Evolutionary conservation across 2,888 invertebrate species (phyloP).

Genomic region (Argyresthia goedartella): DNA sequence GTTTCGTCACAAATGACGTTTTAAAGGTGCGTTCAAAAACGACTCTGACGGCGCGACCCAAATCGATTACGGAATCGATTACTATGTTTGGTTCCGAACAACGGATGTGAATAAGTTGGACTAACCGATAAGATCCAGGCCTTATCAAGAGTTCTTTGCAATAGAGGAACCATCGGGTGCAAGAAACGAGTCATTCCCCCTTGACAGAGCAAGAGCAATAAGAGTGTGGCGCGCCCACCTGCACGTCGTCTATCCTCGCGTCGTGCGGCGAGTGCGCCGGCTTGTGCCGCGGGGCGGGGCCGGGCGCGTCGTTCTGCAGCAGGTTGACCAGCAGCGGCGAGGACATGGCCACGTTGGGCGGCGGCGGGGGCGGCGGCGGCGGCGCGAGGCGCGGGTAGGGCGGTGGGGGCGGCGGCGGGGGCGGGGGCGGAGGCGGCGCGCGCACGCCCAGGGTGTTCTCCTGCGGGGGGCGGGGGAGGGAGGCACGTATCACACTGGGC

Average conservation of each 20-base stretch:
- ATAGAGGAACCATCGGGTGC: too few species aligned
- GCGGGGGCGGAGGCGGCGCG: constrained; percentile 31
- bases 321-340: constrained; percentile 93
- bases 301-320: constrained; percentile 84
- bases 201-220: background rate
- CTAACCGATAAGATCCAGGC: too few species aligned
- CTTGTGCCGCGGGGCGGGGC: constrained; percentile 42
- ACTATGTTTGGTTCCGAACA: too few species aligned
- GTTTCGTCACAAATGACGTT: too few species aligned
- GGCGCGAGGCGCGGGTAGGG: too few species aligned
- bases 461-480: background rate
- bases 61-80: too few species aligned
- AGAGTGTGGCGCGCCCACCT: background rate
- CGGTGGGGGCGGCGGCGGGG: constrained; percentile 17
- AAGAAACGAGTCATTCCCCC: background rate
- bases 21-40: too few species aligned
- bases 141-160: too few species aligned
- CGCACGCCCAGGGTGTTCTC: constrained; percentile 35
- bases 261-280: constrained; percentile 44
- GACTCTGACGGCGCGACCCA: too few species aligned
- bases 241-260: constrained; percentile 20
- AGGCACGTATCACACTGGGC: too few species aligned
- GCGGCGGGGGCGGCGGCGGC: constrained; percentile 39
- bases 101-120: too few species aligned
- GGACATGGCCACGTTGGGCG: constrained; percentile 78